A percentile compares a stretch with the other conserved stretches of the same genome.
These are phyloP conservation scores for Macquaria australasica DNA, from an alignment of 2,113 vertebrate genomes.

Conservation along the genomic window DNA sequence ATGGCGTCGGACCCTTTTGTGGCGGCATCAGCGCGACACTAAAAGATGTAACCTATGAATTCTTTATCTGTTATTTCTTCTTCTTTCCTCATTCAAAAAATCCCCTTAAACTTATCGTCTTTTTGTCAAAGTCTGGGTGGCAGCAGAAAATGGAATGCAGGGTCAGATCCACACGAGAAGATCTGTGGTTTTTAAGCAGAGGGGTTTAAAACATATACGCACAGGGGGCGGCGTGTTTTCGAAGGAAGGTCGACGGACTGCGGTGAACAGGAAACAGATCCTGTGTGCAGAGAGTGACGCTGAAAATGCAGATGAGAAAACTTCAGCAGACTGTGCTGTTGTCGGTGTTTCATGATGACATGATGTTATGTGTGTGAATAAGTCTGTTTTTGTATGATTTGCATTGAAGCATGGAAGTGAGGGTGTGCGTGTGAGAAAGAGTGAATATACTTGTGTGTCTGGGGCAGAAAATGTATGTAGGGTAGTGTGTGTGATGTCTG, in stretches of 20 bases:
- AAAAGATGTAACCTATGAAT: slow-evolving; percentile 57
- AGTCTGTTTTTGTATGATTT: no score
- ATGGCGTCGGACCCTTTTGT: slow-evolving; percentile 23
- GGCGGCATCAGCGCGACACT: neutral
- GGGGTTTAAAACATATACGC: neutral
- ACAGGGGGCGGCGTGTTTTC: neutral
- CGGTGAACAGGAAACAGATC: neutral
- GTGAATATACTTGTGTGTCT: no score
- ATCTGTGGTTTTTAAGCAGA: neutral
- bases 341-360: neutral
- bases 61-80: slow-evolving; percentile 44
- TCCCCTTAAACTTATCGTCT: slow-evolving; percentile 8
- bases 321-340: neutral
- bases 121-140: neutral
- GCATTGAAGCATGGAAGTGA: no score
- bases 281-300: neutral
- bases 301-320: neutral
- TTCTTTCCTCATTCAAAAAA: neutral
- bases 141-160: slow-evolving; percentile 26
- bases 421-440: no score
- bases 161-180: slow-evolving; percentile 1
- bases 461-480: neutral
- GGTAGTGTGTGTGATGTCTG: neutral
- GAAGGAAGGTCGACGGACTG: neutral
- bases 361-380: neutral